Evolutionary conservation across 2,113 vertebrate species (phyloP).

Genomic region (Catharus minimus): DNA sequence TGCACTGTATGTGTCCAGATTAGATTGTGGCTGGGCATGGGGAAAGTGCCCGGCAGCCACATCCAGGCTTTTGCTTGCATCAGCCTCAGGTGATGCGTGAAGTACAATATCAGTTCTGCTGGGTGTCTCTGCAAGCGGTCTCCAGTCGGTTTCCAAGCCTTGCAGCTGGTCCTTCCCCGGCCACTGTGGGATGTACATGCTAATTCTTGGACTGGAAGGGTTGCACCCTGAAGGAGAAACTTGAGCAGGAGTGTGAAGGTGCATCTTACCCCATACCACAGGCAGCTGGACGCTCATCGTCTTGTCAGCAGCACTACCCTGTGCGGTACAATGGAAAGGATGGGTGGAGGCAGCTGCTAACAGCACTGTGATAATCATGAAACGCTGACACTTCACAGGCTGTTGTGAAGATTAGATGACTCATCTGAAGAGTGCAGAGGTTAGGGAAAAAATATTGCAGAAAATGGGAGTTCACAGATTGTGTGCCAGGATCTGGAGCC

Average conservation of each 20-base stretch:
- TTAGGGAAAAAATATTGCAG: neutral
- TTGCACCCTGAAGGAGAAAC: fast-evolving
- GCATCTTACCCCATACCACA: neutral
- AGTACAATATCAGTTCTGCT: neutral
- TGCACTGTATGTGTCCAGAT: neutral
- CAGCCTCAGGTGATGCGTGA: neutral
- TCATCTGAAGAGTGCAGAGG: neutral
- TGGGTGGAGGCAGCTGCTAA: neutral
- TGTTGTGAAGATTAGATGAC: neutral
- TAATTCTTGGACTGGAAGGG: fast-evolving
- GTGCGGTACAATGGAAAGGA: fast-evolving
- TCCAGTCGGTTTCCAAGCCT: neutral
- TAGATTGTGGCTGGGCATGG: fast-evolving
- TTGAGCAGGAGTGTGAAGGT: neutral
- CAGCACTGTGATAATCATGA: fast-evolving
- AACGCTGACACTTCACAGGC: neutral
- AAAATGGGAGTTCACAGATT: neutral
- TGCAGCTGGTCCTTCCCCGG: neutral
- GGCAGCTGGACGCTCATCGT: fast-evolving
- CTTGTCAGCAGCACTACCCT: neutral
- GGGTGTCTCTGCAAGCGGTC: neutral
- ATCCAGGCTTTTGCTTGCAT: neutral
- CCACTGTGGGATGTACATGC: neutral
- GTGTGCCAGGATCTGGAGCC: neutral
- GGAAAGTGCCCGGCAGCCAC: fast-evolving